Percentiles rank a stretch among this genome's conserved stretches.
These are phyloP conservation scores for Puffinus mauretanicus DNA, from an alignment of 2,113 vertebrate species.

Conservation along the genomic window DNA sequence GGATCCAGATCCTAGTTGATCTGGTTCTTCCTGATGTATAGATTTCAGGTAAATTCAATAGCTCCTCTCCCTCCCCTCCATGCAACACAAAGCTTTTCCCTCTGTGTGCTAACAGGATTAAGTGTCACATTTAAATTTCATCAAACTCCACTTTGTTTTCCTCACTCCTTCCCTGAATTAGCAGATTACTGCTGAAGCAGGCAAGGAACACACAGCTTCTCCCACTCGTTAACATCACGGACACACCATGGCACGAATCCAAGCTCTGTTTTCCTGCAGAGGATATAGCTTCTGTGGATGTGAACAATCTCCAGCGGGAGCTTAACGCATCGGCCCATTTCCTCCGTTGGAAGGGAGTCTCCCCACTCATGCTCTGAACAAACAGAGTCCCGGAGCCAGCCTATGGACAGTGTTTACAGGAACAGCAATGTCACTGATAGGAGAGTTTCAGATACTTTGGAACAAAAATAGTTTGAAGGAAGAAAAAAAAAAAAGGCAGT, in stretches of 20 bases:
- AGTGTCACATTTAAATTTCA: constrained; percentile 47
- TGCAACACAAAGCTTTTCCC: not conserved
- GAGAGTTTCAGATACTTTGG: not conserved
- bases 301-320: constrained; percentile 68
- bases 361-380: constrained; percentile 56
- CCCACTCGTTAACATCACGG: constrained; percentile 56
- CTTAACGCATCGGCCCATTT: constrained; percentile 72
- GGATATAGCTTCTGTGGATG: constrained; percentile 76
- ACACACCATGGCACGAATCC: constrained; percentile 65
- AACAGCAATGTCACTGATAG: constrained; percentile 14
- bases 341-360: constrained; percentile 79
- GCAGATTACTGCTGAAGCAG: constrained; percentile 44
- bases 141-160: constrained; percentile 67
- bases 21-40: not conserved
- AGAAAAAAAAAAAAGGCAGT: not conserved
- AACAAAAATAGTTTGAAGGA: not conserved
- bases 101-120: constrained; percentile 37
- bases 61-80: not conserved
- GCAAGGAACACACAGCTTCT: constrained; percentile 41
- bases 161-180: constrained; percentile 37
- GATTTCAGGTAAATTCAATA: constrained; percentile 36
- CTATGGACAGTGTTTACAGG: constrained; percentile 48
- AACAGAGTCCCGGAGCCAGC: constrained; percentile 62
- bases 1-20: constrained; percentile 17
- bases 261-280: constrained; percentile 68